Evolutionary conservation across 2,113 vertebrate genomes (phyloP).

Genomic region (Aegithalos caudatus): DNA sequence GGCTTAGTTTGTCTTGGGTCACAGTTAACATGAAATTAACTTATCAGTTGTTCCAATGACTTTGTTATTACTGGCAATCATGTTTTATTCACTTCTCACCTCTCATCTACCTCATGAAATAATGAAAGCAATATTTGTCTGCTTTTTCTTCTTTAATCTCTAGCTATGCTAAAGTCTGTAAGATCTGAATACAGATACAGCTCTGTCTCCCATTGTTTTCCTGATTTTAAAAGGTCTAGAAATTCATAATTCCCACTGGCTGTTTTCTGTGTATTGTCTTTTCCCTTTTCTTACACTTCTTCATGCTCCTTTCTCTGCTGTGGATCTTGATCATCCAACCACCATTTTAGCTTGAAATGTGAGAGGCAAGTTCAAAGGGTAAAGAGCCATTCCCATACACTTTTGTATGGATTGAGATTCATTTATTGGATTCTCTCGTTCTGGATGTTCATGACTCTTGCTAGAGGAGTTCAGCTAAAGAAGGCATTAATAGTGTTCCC

Average conservation of each 20-base stretch:
- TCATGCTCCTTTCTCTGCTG: background rate
- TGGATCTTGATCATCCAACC: fast-evolving
- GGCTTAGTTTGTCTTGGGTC: background rate
- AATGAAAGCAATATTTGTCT: background rate
- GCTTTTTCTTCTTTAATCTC: background rate
- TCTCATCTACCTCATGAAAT: background rate
- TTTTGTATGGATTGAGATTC: background rate
- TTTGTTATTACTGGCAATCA: background rate
- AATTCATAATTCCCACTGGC: background rate
- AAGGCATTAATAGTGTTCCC: background rate
- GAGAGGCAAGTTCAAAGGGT: background rate
- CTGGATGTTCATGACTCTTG: background rate
- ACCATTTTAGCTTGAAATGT: background rate
- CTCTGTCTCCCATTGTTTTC: background rate
- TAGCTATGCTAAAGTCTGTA: background rate
- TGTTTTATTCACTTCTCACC: background rate
- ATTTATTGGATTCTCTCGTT: background rate
- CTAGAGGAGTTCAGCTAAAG: background rate
- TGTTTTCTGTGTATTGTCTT: background rate
- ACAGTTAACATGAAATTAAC: background rate
- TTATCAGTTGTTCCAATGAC: background rate
- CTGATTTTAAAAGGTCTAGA: background rate
- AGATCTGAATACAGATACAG: background rate
- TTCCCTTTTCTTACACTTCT: background rate
- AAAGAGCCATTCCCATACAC: background rate